Base-by-base conservation (phyloP, 2,888 invertebrate species). In the Zaprionus lineosus region DNA sequence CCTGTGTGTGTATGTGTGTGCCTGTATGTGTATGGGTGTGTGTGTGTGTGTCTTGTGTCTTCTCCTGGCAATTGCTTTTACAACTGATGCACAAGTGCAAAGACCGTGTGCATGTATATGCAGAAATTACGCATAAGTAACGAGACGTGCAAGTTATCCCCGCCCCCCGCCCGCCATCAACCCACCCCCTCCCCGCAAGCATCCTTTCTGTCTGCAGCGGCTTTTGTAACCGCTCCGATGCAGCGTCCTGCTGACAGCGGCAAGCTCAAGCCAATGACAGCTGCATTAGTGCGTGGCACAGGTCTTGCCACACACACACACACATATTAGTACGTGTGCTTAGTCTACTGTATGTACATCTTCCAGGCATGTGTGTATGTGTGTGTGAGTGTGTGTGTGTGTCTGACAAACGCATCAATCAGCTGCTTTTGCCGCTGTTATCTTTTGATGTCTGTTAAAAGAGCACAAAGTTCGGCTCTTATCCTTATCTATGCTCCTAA, bases 101-200 rank as follows among this genome's bases (percentile, higher is more conserved):
- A n/a, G n/a, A n/a, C n/a, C 59, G 72, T 60, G 36, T 58, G 74
- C 71, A 71, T 64, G n/a, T n/a, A n/a, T n/a, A n/a, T n/a, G n/a
- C n/a, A 71, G 76, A 83, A 67, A 81, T 74, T 76, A 81, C 69
- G 77, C 81, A 81, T 81, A 81, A 83, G 77, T 81, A 81, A 74
- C 60, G 48, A 60, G 61, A 52, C 56, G 16, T 40, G 33, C 15
- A 43, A 14, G 44, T 26, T 19, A 24, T 31, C 33, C 31, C 12
- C n/a, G n/a, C 29, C 16, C 24, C 8, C 19, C 33, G 53, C 47
- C 19, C 29, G 39, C 41, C 29, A 44, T 56, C 9, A 14, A 14
- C 26, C 16, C 14, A 9, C 40, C 12, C 24, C 28, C 26, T 15
- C 4, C 9, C 28, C n/a, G 26, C n/a, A 12, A 11, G 24, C 8